phyloP scores from a whole-genome alignment of 2,113 vertebrate genomes.

The Podarcis cretensis region DNA sequence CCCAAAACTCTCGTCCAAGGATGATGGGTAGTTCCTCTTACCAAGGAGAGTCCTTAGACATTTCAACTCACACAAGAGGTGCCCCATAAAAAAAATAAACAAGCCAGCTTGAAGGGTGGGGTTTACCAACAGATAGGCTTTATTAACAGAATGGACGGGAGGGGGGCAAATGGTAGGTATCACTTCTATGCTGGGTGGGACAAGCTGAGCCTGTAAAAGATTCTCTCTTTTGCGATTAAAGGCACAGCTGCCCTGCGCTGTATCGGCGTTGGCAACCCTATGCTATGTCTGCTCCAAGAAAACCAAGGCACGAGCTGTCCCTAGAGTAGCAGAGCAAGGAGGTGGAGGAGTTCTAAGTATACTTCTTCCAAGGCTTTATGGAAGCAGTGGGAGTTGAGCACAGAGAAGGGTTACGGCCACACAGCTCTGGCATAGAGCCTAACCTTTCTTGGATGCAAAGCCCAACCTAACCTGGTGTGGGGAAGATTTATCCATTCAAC shows the following conservation, averaged over 20 bases:
- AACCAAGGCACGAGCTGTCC: not conserved
- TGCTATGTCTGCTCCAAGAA: not conserved
- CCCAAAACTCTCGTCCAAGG: no score
- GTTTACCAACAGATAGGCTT: not conserved
- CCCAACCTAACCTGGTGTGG: not conserved
- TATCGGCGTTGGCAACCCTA: not conserved
- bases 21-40: no score
- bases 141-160: not conserved
- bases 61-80: not conserved
- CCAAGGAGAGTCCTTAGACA: no score
- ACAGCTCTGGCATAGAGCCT: not conserved
- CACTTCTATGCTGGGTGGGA: not conserved
- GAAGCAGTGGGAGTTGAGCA: not conserved
- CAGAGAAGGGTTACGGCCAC: not conserved
- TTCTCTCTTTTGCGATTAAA: not conserved
- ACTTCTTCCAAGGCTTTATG: not conserved
- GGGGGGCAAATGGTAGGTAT: not conserved
- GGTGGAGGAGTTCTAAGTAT: not conserved
- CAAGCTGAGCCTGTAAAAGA: not conserved
- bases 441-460: not conserved
- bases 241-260: not conserved
- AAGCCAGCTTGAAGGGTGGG: not conserved
- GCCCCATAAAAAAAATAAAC: not conserved
- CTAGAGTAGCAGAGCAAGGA: not conserved
- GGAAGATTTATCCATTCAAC: not conserved